Evolutionary conservation across 2,113 vertebrate genomes (phyloP).

Genomic region (Leptobrachium leishanense): DNA sequence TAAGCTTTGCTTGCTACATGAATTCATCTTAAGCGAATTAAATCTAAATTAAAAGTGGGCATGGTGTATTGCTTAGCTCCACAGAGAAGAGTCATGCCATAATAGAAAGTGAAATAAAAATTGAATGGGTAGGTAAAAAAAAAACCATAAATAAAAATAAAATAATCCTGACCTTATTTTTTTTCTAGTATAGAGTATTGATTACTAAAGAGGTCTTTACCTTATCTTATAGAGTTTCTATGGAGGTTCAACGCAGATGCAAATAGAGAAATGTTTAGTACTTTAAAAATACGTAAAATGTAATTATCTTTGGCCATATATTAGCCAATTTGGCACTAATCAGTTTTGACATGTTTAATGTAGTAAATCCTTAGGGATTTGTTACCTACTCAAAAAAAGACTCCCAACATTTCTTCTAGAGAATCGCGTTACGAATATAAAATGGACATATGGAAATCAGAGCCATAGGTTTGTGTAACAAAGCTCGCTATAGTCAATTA

Average conservation of each 20-base stretch:
- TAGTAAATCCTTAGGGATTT: slow-evolving; percentile 36
- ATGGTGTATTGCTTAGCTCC: slow-evolving; percentile 43
- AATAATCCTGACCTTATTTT: slow-evolving; percentile 33
- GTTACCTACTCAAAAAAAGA: neutral
- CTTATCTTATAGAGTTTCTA: slow-evolving; percentile 24
- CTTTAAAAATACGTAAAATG: slow-evolving; percentile 8
- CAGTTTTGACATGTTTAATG: slow-evolving; percentile 42
- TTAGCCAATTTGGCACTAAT: slow-evolving; percentile 42
- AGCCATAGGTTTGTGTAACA: slow-evolving; percentile 69
- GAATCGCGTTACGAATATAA: slow-evolving; percentile 58
- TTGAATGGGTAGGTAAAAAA: slow-evolving; percentile 29
- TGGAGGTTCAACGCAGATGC: slow-evolving; percentile 13
- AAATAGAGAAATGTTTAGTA: neutral
- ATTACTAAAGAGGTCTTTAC: slow-evolving; percentile 41
- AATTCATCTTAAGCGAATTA: slow-evolving; percentile 45
- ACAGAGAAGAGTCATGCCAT: slow-evolving; percentile 22
- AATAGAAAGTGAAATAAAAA: slow-evolving; percentile 40
- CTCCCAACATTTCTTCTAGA: slow-evolving; percentile 36
- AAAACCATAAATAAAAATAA: neutral
- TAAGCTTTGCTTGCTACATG: slow-evolving; percentile 20
- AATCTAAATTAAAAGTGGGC: slow-evolving; percentile 45
- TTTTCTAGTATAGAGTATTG: slow-evolving; percentile 35
- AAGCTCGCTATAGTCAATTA: slow-evolving; percentile 59
- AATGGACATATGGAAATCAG: slow-evolving; percentile 63
- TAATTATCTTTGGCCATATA: slow-evolving; percentile 34